A percentile compares a stretch with the other conserved stretches of the same genome.
These are phyloP conservation scores for Tiliqua scincoides DNA, from an alignment of 2,113 vertebrate genomes.

Conservation along the genomic window DNA sequence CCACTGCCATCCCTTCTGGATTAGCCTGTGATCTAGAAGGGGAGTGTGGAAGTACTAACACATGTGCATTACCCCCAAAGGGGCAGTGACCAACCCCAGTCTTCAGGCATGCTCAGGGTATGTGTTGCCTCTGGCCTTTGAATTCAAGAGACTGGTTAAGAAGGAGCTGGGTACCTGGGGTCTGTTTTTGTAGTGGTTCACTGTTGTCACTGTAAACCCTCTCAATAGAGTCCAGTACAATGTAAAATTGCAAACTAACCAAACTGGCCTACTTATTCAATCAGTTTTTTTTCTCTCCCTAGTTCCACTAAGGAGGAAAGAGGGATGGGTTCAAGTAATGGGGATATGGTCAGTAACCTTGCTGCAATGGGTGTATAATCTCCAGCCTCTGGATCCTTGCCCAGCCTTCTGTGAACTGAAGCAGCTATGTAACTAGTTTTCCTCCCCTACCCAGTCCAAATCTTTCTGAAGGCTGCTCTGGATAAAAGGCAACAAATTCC, in stretches of 20 bases:
- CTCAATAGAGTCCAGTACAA: background rate
- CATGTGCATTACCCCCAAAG: too few relatives aligned
- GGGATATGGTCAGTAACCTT: background rate
- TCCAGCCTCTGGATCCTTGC: background rate
- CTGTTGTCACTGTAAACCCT: background rate
- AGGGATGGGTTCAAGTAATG: background rate
- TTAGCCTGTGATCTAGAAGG: too few relatives aligned
- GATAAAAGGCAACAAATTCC: constrained; percentile 27
- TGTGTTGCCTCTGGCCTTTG: too few relatives aligned
- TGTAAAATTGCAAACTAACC: background rate
- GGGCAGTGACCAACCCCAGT: too few relatives aligned
- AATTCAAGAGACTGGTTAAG: background rate
- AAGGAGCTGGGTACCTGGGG: background rate
- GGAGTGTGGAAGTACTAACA: too few relatives aligned
- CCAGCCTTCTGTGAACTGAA: background rate
- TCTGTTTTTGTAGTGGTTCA: background rate
- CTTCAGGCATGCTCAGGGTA: too few relatives aligned
- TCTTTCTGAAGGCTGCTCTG: constrained; percentile 16
- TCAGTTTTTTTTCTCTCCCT: background rate
- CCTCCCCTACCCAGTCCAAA: background rate
- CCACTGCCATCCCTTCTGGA: too few relatives aligned
- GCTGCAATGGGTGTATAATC: background rate
- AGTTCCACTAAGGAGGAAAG: background rate
- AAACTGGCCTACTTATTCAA: background rate
- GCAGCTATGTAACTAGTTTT: background rate